phyloP scores from a whole-genome alignment of 2,888 invertebrate genomes.

The Branchellion lobata region DNA sequence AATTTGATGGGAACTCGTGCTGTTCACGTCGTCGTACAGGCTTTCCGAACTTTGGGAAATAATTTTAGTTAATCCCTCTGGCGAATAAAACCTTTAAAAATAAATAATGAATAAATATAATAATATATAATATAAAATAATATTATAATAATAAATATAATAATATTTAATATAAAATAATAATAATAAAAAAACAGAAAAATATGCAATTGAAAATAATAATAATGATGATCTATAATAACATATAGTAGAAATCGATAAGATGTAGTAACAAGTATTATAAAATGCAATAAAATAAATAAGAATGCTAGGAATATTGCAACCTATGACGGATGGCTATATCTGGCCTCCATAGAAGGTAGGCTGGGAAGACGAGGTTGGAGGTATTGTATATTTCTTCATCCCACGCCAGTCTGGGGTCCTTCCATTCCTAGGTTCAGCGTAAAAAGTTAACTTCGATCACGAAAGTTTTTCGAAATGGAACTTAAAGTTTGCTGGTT shows the following conservation, averaged over 20 bases:
- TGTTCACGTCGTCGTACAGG: constrained; percentile 5
- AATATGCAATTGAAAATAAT: no score
- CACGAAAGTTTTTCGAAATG: no score
- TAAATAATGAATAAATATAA: neutral
- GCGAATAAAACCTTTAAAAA: neutral
- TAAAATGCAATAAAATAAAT: no score
- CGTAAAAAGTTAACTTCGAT: no score
- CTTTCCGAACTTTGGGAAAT: neutral
- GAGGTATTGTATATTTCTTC: constrained; percentile 1
- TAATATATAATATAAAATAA: neutral
- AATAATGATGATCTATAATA: no score
- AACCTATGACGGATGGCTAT: constrained; percentile 13
- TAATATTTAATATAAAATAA: no score
- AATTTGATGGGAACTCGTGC: neutral
- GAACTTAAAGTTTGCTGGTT: no score
- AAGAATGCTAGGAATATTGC: no score
- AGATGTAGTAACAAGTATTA: no score
- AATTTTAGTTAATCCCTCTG: neutral
- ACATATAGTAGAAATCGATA: no score
- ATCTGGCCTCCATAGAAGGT: constrained; percentile 20
- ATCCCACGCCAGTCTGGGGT: constrained; percentile 5
- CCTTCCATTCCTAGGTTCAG: constrained; percentile 6
- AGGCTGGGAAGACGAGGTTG: neutral
- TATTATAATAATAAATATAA: no score
- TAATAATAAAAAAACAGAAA: no score